Conservation (phyloP, 2,797 vertebrate genomes). For the Acomys russatus region DNA sequence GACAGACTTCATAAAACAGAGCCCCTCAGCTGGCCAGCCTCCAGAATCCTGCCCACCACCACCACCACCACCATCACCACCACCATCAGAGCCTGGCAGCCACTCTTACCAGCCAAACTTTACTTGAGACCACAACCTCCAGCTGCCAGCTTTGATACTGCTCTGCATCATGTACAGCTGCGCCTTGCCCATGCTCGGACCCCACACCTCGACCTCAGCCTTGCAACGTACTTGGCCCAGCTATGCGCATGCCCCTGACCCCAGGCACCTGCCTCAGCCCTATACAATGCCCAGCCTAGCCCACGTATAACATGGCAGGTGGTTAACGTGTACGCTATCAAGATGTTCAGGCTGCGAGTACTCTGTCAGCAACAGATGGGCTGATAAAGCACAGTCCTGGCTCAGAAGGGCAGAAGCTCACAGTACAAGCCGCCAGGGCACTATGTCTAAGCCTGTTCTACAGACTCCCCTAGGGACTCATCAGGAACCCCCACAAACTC, state of each 20-base stretch:
- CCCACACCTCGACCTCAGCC: neutral
- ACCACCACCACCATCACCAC: too few relatives aligned
- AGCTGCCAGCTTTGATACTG: neutral
- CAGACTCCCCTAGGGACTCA: neutral
- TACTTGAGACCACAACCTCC: neutral
- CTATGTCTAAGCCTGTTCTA: neutral
- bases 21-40: neutral
- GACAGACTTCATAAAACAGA: neutral
- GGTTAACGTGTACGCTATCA: accelerated
- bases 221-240: neutral
- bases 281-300: accelerated
- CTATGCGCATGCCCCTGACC: neutral
- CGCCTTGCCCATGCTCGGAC: neutral
- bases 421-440: neutral
- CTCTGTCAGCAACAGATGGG: too few relatives aligned
- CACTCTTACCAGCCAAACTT: neutral
- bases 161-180: neutral
- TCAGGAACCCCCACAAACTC: neutral
- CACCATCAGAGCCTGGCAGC: too few relatives aligned
- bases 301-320: accelerated
- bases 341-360: accelerated
- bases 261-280: neutral
- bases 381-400: accelerated
- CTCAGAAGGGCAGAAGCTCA: too few relatives aligned
- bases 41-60: too few relatives aligned